A percentile compares a stretch with the other conserved stretches of the same genome.
Conservation (phyloP, 2,113 vertebrate genomes). For the Corythoichthys intestinalis region DNA sequence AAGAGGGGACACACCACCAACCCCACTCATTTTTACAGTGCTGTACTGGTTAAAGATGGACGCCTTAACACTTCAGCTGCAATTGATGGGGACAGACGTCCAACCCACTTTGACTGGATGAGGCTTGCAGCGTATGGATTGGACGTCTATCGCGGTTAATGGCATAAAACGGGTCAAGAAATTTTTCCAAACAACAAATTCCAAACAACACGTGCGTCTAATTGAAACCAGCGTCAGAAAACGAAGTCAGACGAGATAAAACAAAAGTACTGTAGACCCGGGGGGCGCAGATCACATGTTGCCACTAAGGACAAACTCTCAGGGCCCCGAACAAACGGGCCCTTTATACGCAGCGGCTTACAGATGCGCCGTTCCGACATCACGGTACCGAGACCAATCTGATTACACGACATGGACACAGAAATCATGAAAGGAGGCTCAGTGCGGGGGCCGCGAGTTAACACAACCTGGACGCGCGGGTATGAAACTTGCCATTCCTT, state of each 20-base stretch:
- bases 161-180: background rate
- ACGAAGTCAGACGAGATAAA: slow-evolving; percentile 19
- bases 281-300: slow-evolving; percentile 36
- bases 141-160: too few species aligned
- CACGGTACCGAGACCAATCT: slow-evolving; percentile 18
- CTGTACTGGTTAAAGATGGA: too few species aligned
- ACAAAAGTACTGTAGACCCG: slow-evolving; percentile 1
- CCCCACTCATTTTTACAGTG: too few species aligned
- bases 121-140: too few species aligned
- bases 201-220: background rate
- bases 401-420: slow-evolving; percentile 22
- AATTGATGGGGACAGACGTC: too few species aligned
- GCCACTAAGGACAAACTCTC: slow-evolving; percentile 12
- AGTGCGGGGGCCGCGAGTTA: background rate
- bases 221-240: slow-evolving; percentile 1
- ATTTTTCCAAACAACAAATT: background rate
- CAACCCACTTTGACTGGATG: too few species aligned
- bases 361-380: slow-evolving; percentile 11
- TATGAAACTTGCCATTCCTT: background rate
- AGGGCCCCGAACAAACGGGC: slow-evolving; percentile 33
- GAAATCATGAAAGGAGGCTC: slow-evolving; percentile 21
- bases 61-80: too few species aligned
- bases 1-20: too few species aligned
- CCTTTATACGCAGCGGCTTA: slow-evolving; percentile 36
- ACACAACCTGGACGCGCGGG: slow-evolving; percentile 1